These are phyloP conservation scores for Eremophila alpestris DNA, from an alignment of 2,797 vertebrate genomes.

Conservation along the genomic window DNA sequence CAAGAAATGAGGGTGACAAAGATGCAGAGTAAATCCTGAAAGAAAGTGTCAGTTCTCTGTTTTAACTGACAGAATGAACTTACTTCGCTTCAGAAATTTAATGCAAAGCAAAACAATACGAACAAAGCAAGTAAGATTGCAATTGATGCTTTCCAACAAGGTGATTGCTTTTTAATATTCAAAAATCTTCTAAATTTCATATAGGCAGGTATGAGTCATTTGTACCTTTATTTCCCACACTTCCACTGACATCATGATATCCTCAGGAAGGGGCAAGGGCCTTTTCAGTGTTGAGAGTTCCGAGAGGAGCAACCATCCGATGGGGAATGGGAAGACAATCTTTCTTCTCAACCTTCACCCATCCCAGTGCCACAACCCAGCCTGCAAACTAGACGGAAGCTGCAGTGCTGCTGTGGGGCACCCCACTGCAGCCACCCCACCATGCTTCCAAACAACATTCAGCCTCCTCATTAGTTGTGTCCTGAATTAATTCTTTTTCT, in stretches of 20 bases:
- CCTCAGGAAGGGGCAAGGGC: background rate
- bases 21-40: background rate
- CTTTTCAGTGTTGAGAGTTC: background rate
- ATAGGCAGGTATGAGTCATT: background rate
- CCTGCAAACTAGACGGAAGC: background rate
- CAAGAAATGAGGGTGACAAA: background rate
- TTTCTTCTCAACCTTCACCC: background rate
- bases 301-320: background rate
- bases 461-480: background rate
- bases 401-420: background rate
- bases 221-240: background rate
- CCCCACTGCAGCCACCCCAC: background rate
- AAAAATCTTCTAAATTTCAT: background rate
- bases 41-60: background rate
- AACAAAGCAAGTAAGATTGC: background rate
- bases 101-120: background rate
- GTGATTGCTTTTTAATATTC: background rate
- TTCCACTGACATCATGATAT: background rate
- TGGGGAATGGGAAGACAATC: background rate
- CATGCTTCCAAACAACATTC: background rate
- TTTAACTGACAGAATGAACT: background rate
- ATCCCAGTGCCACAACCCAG: background rate
- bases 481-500: background rate
- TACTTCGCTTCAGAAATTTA: background rate
- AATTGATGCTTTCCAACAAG: background rate